A percentile compares a stretch with the other conserved stretches of the same genome.
Conservation (phyloP, 2,888 invertebrate species). For the Rhaphigaster nebulosa region DNA sequence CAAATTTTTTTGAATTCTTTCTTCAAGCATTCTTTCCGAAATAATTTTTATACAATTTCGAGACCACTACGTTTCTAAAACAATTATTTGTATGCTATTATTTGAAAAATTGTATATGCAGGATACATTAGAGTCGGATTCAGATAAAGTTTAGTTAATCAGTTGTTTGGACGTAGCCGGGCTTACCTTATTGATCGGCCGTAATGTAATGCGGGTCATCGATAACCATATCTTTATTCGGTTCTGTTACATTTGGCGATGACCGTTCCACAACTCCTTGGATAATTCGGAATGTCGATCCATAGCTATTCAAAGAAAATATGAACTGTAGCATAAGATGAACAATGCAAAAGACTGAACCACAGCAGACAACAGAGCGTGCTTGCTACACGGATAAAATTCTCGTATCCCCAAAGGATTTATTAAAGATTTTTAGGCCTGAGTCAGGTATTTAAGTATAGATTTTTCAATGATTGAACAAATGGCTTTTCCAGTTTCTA, state of each 20-base stretch:
- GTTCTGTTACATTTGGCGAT: background rate
- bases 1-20: no score
- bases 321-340: background rate
- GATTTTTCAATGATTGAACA: no score
- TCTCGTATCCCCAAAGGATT: no score
- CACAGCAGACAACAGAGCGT: background rate
- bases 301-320: background rate
- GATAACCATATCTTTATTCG: conserved; percentile 9
- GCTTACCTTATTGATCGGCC: background rate
- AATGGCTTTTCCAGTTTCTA: no score
- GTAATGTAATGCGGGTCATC: conserved; percentile 31
- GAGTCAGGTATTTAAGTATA: no score
- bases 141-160: background rate
- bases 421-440: no score
- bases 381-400: no score
- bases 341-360: background rate
- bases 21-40: background rate
- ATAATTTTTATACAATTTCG: background rate
- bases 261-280: background rate
- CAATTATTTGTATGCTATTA: background rate
- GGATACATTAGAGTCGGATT: background rate
- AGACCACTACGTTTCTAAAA: background rate
- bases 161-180: background rate
- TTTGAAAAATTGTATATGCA: background rate
- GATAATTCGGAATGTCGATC: background rate